Conservation (phyloP, 2,113 vertebrate species). For the Pimephales promelas region DNA sequence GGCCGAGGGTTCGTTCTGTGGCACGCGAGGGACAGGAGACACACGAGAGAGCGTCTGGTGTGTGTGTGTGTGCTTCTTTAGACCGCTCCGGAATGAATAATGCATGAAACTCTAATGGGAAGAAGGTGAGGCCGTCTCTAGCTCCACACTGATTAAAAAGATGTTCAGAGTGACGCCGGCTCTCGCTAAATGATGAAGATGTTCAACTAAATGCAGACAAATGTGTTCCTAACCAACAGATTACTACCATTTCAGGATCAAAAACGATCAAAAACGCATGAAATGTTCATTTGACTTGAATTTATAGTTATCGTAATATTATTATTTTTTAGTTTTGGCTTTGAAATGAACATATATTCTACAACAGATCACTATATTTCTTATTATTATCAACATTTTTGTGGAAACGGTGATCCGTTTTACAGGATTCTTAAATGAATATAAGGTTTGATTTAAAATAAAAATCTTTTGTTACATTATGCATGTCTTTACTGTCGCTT, state of each 20-base stretch:
- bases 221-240: neutral
- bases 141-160: neutral
- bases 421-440: no score
- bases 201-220: neutral
- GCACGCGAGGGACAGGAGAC: neutral
- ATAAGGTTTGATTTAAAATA: neutral
- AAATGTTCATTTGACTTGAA: neutral
- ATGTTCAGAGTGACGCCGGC: neutral
- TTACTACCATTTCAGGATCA: neutral
- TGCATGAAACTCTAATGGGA: constrained; percentile 49
- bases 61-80: constrained; percentile 22
- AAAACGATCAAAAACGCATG: neutral
- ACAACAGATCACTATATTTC: neutral
- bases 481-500: no score
- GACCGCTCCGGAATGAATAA: constrained; percentile 41
- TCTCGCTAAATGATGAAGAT: constrained; percentile 9
- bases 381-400: no score
- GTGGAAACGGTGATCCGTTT: no score
- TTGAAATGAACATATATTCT: neutral
- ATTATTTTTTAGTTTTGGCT: neutral
- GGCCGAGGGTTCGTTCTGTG: neutral
- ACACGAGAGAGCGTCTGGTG: constrained; percentile 21
- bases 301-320: neutral
- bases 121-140: constrained; percentile 12
- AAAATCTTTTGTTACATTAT: no score